phyloP scores from a whole-genome alignment of 2,797 vertebrate species.

The Pseudochaenichthys georgianus region DNA sequence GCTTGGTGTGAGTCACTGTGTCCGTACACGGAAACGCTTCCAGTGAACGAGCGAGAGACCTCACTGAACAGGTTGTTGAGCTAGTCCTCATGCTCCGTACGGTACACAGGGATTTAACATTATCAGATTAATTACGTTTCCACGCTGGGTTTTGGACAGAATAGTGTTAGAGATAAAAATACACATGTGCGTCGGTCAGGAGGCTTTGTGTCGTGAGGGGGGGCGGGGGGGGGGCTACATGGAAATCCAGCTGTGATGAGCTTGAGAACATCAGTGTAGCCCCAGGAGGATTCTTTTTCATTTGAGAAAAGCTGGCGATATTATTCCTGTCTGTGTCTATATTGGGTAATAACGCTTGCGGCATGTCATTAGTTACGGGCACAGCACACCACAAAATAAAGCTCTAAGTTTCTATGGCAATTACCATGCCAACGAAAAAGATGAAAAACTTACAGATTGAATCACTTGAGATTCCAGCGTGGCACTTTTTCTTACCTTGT shows the following conservation, averaged over 20 bases:
- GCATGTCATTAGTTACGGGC: conserved; percentile 62
- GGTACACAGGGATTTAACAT: conserved; percentile 50
- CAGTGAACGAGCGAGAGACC: conserved; percentile 32
- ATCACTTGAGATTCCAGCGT: conserved; percentile 12
- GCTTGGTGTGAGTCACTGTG: conserved; percentile 54
- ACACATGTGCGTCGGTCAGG: conserved; percentile 4
- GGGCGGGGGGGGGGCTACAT: conserved; percentile 19
- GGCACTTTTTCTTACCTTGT: conserved; percentile 17
- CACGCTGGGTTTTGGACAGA: conserved; percentile 32
- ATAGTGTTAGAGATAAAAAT: conserved; percentile 34
- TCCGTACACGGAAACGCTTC: conserved; percentile 22
- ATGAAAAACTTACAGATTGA: conserved; percentile 8
- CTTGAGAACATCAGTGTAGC: conserved; percentile 32
- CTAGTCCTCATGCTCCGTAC: conserved; percentile 27
- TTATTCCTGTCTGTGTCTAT: conserved; percentile 64
- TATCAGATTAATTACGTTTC: conserved; percentile 72
- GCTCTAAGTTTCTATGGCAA: conserved; percentile 58
- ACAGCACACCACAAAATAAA: conserved; percentile 44
- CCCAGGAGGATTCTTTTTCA: conserved; percentile 29
- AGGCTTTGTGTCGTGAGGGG: conserved; percentile 6
- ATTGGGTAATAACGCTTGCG: conserved; percentile 51
- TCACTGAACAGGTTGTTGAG: conserved; percentile 32
- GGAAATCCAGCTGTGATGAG: conserved; percentile 22
- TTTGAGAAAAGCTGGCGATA: conserved; percentile 46
- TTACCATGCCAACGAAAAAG: conserved; percentile 20